A percentile compares a stretch with the other conserved stretches of the same genome.
These are phyloP conservation scores for Apamea anceps DNA, from an alignment of 2,888 invertebrate genomes.

Conservation along the genomic window DNA sequence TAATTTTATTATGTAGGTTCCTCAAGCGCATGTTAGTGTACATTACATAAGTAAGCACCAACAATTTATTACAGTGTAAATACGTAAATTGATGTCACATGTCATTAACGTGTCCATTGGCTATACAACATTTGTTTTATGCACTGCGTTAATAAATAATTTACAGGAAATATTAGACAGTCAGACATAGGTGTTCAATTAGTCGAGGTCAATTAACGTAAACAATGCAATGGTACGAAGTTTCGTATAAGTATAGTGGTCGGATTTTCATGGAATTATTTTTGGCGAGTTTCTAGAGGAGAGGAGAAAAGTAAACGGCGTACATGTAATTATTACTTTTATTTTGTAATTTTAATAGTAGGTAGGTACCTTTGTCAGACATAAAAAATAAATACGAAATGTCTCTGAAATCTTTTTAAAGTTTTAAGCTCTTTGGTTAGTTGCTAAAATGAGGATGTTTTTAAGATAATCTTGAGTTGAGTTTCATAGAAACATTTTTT, in stretches of 20 bases:
- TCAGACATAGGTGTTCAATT: background rate
- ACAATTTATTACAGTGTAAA: slow-evolving; percentile 7
- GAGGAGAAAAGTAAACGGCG: background rate
- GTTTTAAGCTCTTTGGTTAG: background rate
- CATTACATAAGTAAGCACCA: slow-evolving; percentile 12
- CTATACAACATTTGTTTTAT: slow-evolving; percentile 15
- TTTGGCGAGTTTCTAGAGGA: background rate
- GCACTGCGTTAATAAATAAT: background rate
- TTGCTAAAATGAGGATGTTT: background rate
- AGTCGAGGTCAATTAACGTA: background rate
- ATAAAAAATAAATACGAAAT: background rate
- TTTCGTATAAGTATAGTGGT: background rate
- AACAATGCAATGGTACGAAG: background rate
- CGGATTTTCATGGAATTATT: background rate
- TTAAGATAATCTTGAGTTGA: background rate
- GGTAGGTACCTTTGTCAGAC: background rate
- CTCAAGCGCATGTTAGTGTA: background rate
- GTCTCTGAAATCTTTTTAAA: background rate
- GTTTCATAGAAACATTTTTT: background rate
- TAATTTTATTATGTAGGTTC: slow-evolving; percentile 2
- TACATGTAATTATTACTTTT: background rate
- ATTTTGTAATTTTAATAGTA: background rate
- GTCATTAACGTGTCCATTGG: slow-evolving; percentile 7
- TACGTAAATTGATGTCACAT: slow-evolving; percentile 41
- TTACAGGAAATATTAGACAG: slow-evolving; percentile 4